Evolutionary conservation across 2,797 vertebrate genomes (phyloP), one percentile per base, ranked within the genome.

Genomic region (Oreonectes daqikongensis): DNA sequence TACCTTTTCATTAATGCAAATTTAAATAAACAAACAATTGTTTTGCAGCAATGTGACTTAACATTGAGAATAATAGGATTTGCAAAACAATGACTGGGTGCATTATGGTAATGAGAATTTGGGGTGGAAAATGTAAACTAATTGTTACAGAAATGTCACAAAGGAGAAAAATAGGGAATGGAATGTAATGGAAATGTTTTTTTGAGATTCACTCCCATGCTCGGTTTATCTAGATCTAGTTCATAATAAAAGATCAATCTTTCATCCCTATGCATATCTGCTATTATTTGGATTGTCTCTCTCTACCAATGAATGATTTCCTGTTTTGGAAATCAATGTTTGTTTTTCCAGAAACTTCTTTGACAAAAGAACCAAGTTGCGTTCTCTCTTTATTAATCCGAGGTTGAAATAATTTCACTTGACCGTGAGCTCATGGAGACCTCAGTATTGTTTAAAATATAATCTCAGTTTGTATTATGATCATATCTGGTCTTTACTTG

Each of bases 231-330:
- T 50, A 3, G n/a, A 15, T 44, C 42, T 50, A n/a, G n/a, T 50
- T 50, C 26, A 18, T 28, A 59, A 14, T 59, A 17, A 3, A 17
- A 69, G 22, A 71, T 14, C 53, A 28, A 28, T 52, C 9, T 9
- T 2, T 48, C 9, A 7, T 38, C 7, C 10, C 20, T 26, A 5
- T 38, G n/a, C 30, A 32, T 38, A 46, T 40, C 42, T n/a, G 3
- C 35, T 28, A 22, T 63, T 63, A 40, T 74, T 18, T 69, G 3
- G 17, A 15, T 50, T 38, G n/a, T 75, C 10, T 69, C 18, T 79
- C 15, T 55, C 20, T 9, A 74, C 18, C 6, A 20, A 46, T 2
- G 5, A 73, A 50, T 24, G 0, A 55, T 63, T 69, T 81, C 64
- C 79, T 72, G 63, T 69, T 44, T 50, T 10, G 11, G 28, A 46